Evolutionary conservation across 92 coral and sea anemone genomes (phyloP).

Genomic region (Palythoa caribaeorum): DNA sequence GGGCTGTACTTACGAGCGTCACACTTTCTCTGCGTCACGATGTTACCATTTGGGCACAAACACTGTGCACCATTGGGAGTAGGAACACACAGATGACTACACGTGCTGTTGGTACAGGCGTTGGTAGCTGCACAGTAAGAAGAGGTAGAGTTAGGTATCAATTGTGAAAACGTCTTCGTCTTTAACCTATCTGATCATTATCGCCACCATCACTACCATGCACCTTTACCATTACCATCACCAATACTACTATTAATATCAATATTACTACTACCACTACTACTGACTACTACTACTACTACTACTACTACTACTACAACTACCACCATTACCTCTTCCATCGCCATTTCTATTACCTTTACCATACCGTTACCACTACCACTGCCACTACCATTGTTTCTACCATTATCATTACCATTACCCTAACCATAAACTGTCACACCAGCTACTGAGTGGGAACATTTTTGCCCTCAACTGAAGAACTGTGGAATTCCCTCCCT

Average conservation of each 20-base stretch:
- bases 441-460: no score
- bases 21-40: slow-evolving; percentile 46
- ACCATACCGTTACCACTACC: background rate
- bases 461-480: no score
- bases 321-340: no score
- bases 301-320: no score
- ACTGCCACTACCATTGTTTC: background rate
- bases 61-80: slow-evolving; percentile 73
- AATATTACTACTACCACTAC: no score
- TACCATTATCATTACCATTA: background rate
- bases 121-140: slow-evolving; percentile 47
- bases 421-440: background rate
- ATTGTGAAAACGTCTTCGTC: background rate
- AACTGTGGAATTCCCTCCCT: no score
- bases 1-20: slow-evolving; percentile 54
- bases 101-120: slow-evolving; percentile 60
- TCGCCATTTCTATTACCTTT: background rate
- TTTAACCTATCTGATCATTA: no score
- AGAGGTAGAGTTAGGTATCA: background rate
- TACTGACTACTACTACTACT: no score
- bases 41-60: slow-evolving; percentile 82
- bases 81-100: slow-evolving; percentile 83
- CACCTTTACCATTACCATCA: no score
- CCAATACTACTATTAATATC: no score
- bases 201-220: no score